Conservation (phyloP, 1,140 invertebrate species). For the Propsilocerus akamusi region DNA sequence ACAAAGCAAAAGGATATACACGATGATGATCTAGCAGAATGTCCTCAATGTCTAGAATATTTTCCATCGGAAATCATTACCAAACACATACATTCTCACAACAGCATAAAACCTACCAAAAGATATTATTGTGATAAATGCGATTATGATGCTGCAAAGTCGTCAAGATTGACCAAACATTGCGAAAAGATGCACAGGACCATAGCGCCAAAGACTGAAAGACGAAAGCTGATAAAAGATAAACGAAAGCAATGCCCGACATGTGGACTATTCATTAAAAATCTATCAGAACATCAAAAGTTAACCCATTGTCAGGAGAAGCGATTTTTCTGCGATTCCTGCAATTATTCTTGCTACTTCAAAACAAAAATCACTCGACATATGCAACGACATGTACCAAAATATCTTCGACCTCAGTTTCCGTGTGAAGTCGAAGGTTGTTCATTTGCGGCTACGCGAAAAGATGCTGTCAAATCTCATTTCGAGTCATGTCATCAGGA, state of each 20-base stretch:
- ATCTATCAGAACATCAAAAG: background rate
- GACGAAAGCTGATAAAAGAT: background rate
- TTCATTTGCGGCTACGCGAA: background rate
- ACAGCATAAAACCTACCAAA: background rate
- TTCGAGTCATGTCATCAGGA: background rate
- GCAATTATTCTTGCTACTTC: background rate
- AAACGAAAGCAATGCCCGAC: background rate
- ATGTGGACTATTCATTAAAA: background rate
- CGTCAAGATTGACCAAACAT: background rate
- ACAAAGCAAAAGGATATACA: background rate
- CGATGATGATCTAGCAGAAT: background rate
- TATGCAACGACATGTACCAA: background rate
- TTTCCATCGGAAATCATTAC: background rate
- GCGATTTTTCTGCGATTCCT: background rate
- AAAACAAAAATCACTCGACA: background rate
- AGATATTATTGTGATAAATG: background rate
- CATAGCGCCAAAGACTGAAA: background rate
- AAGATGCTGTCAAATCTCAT: background rate
- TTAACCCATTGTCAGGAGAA: background rate
- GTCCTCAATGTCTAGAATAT: background rate
- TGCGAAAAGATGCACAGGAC: background rate
- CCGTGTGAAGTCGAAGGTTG: background rate
- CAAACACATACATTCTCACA: background rate
- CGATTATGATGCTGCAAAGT: background rate
- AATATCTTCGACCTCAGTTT: background rate